Base-by-base conservation (phyloP, 2,888 invertebrate species). In the Drosophila conformis region DNA sequence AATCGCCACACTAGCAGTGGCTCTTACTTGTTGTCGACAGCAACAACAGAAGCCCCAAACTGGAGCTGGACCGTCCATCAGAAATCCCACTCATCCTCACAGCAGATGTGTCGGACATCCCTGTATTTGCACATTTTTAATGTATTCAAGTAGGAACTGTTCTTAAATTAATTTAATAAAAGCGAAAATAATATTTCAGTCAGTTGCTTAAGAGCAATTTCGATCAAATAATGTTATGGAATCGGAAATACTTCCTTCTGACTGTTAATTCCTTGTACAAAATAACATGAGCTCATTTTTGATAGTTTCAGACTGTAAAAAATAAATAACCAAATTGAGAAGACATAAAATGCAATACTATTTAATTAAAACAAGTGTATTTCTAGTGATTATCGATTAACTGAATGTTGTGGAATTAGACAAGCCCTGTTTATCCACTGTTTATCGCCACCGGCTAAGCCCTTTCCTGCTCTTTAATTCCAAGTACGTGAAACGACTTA, bases 401-500 rank as follows among this genome's bases (percentile, higher is more conserved):
- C 3, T 29, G 29, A 51, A 18, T 18, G 27, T 27, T 18, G 27
- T 29, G 11, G n/a, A 29, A n/a, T n/a, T 7, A n/a, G 29, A 7
- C 27, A 29, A 29, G 6, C 51, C 51, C 18, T 11, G 25, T 49
- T 49, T 25, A 49, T 15, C 49, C 27, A 18, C 11, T 33, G 46
- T 4, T 46, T 40, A n/a, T 61, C 33, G 31, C 18, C 35, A 36
- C 29, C 29, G 25, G 21, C 25, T 52, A n/a, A 51, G 1, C 65
- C 31, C 27, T 38, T 51, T 15, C 2, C 40, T 25, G 11, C n/a
- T 25, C 13, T 27, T 21, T 57, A 71, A 62, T 52, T 31, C 15
- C 5, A 52, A 29, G 56, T n/a, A 31, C 25, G 31, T 1, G 15
- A 21, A 65, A 40, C 56, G 58, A 65, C 63, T 80, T 73, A 52